Conservation (phyloP, 2,797 vertebrate genomes). For the Gorsachius magnificus region DNA sequence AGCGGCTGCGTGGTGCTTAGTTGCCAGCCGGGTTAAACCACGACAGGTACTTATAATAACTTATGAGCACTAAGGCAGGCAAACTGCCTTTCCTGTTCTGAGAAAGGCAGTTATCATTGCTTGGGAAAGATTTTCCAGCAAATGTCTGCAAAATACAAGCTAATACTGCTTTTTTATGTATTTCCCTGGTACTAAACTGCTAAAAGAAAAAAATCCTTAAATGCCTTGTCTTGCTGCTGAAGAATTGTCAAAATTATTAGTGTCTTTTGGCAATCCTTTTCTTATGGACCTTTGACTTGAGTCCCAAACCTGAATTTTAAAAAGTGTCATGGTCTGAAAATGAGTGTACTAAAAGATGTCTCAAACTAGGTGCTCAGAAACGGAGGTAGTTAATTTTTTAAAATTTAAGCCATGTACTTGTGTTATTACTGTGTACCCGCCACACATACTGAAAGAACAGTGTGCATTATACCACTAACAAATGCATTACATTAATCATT, state of each 20-base stretch:
- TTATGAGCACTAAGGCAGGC: background rate
- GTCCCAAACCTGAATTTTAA: background rate
- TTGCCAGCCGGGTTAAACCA: no score
- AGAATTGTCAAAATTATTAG: background rate
- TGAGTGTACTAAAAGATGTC: background rate
- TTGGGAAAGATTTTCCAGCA: background rate
- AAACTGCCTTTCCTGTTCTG: background rate
- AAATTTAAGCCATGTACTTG: background rate
- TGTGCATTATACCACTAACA: background rate
- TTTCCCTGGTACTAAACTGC: background rate
- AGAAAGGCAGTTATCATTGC: background rate
- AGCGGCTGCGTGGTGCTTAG: no score
- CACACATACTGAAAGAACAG: background rate
- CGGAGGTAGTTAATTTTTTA: background rate
- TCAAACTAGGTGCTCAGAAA: background rate
- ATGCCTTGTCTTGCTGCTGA: background rate
- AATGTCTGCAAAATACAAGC: background rate
- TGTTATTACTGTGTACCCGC: background rate
- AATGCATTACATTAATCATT: background rate
- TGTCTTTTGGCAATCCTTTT: background rate
- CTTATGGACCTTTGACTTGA: background rate
- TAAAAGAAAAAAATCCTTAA: background rate
- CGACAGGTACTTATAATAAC: slow-evolving; percentile 28
- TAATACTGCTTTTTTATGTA: background rate
- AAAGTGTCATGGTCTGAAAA: background rate